A percentile compares a stretch with the other conserved stretches of the same genome.
These are phyloP conservation scores for Halcyon chelicuti DNA, from an alignment of 2,797 vertebrate genomes.

Conservation along the genomic window DNA sequence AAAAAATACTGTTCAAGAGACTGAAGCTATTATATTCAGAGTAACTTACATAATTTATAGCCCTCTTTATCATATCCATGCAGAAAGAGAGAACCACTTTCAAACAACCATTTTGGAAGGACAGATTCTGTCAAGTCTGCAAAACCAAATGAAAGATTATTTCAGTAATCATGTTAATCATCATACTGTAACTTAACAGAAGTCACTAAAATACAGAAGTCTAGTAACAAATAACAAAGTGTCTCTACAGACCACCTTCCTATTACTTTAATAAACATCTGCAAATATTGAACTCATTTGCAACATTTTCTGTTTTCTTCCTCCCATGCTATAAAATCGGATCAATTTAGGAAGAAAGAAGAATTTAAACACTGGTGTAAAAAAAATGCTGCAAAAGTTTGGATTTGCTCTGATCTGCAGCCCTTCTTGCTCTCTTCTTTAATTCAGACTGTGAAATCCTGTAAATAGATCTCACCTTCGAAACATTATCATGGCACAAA, in stretches of 20 bases:
- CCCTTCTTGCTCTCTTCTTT: background rate
- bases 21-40: background rate
- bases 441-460: background rate
- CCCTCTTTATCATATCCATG: constrained; percentile 98
- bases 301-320: background rate
- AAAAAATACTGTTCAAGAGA: background rate
- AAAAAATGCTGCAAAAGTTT: background rate
- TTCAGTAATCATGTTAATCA: background rate
- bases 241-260: background rate
- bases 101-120: constrained; percentile 92
- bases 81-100: constrained; percentile 90
- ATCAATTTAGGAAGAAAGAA: background rate
- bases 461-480: background rate
- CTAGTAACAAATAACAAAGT: background rate
- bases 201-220: background rate
- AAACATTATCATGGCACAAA: background rate
- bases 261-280: background rate
- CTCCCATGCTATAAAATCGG: background rate
- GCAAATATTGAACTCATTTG: background rate
- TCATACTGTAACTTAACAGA: background rate
- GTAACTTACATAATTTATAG: constrained; percentile 93
- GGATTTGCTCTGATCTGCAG: background rate
- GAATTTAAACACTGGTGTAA: background rate
- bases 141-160: constrained; percentile 51
- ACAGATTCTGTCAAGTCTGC: constrained; percentile 90